Conservation (phyloP, 2,888 invertebrate genomes). For the Caenorhabditis imperialis region DNA sequence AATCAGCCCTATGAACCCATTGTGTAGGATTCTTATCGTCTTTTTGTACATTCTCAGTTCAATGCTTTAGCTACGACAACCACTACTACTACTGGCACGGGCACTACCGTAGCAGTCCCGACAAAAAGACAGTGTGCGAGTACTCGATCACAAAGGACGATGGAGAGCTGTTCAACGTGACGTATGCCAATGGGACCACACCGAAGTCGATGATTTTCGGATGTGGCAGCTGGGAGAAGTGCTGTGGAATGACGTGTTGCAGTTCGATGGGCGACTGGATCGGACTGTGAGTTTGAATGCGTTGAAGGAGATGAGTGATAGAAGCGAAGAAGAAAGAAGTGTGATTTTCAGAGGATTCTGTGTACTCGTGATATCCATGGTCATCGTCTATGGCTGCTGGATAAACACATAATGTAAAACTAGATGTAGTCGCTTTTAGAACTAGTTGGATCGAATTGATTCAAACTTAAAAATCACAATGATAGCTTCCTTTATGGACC, state of each 20-base stretch:
- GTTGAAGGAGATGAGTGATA: too few species aligned
- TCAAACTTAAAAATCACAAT: too few species aligned
- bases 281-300: slow-evolving; percentile 15
- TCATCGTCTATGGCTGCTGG: neutral
- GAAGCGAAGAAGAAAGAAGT: too few species aligned
- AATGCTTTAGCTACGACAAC: slow-evolving; percentile 23
- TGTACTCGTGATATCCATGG: neutral
- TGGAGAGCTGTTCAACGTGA: slow-evolving; percentile 29
- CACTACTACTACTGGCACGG: slow-evolving; percentile 31
- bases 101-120: slow-evolving; percentile 13
- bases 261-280: slow-evolving; percentile 7
- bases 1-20: neutral
- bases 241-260: slow-evolving; percentile 32
- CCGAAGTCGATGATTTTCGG: slow-evolving; percentile 19
- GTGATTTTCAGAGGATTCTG: too few species aligned
- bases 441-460: too few species aligned
- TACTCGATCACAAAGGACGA: slow-evolving; percentile 29
- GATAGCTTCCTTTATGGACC: too few species aligned
- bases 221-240: slow-evolving; percentile 23
- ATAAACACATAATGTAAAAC: too few species aligned
- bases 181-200: slow-evolving; percentile 13
- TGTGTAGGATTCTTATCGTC: too few species aligned
- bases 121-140: slow-evolving; percentile 19
- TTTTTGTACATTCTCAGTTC: neutral
- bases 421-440: too few species aligned